These are phyloP conservation scores for Progne subis DNA, from an alignment of 2,113 vertebrate species.

Conservation along the genomic window DNA sequence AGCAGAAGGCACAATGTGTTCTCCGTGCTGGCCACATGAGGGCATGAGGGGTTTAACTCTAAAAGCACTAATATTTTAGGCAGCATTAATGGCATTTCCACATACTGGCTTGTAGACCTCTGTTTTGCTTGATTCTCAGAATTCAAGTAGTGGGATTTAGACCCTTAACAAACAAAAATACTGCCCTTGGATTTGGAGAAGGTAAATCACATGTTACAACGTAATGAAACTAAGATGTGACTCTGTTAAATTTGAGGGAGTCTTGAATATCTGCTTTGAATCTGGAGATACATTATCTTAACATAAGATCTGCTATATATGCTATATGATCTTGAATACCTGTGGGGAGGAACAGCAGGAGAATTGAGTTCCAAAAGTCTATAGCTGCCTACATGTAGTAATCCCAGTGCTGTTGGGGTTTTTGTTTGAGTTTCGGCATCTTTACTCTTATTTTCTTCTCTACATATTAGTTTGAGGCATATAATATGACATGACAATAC, in stretches of 20 bases:
- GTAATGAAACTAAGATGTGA: not conserved
- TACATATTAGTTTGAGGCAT: not conserved
- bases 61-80: not conserved
- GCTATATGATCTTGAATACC: not conserved
- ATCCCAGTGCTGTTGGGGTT: not conserved
- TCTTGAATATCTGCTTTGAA: not conserved
- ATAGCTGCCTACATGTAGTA: not conserved
- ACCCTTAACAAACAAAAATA: not conserved
- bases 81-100: not conserved
- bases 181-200: not conserved
- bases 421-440: not conserved
- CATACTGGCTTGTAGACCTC: not conserved
- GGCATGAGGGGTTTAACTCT: not conserved
- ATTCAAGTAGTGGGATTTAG: not conserved
- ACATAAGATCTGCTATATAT: not conserved
- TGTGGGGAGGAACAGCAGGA: not conserved
- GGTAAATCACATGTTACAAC: not conserved
- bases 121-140: not conserved
- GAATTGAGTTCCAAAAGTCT: not conserved
- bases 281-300: not conserved
- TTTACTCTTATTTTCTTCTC: not conserved
- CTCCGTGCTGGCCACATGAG: not conserved
- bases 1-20: not conserved
- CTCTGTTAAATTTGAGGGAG: not conserved
- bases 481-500: not conserved